Evolutionary conservation across 2,113 vertebrate species (phyloP), one percentile per base, ranked within the genome.

Genomic region (Phoenicopterus ruber): DNA sequence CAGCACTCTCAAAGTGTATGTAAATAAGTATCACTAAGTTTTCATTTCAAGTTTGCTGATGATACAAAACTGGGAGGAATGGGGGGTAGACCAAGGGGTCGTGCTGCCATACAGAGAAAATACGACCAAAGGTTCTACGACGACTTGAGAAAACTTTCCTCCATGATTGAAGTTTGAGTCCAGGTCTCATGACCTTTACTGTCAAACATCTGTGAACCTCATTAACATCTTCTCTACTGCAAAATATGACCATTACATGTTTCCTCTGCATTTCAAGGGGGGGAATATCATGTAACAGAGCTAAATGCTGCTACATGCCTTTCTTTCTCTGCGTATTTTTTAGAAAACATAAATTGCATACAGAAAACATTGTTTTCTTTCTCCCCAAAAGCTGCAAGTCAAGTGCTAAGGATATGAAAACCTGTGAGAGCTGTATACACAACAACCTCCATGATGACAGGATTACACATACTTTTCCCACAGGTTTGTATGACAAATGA

Each of bases 41-140:
- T 65, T 87, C 19, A n/a, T 66, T 88, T 77, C 31, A 57, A n/a
- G 25, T 66, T 62, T 78, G 17, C 36, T 72, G 17, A 36, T 66
- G 6, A 34, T 18, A 65, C 17, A 49, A 38, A 71, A 61, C 46
- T 20, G 22, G 9, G n/a, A 72, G 20, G 32, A 76, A 65, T 17
- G n/a, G 4, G 28, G 66, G 17, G 24, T 9, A 72, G 14, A 52
- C 24, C 20, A 58, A 15, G 34, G 18, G 8, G 34, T 7, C 1
- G 1, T n/a, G 8, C 47, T 73, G 29, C 34, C 21, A 52, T 14
- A 34, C 3, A 32, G 31, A 63, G 44, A 82, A 85, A 82, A 50
- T 14, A 72, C 0, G 0, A 20, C 10, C 10, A 57, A 52, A 81
- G 2, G 6, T 34, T 49, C 34, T 72, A 7, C 4, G 3, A 61